Evolutionary conservation across 2,113 vertebrate species (phyloP), one percentile per base, ranked within the genome.

Genomic region (Rutilus rutilus): DNA sequence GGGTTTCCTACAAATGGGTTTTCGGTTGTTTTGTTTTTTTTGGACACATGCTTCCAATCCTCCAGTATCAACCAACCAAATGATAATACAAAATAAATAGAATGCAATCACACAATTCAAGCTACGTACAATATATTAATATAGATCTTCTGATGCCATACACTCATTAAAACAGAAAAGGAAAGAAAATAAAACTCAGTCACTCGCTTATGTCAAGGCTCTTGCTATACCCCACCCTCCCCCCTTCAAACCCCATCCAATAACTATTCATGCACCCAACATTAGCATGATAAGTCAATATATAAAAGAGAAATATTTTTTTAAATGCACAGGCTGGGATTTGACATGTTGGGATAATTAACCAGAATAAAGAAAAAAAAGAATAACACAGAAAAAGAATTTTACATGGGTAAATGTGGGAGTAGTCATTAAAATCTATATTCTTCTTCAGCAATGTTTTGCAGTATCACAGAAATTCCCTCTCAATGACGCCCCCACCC

Each of bases 111-210:
- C 94, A 94, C 93, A 93, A 92, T 93, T 94, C 94, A 95, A 95
- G 95, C 96, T 96, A 96, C 96, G 92, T 94, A 95, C 94, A 96
- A 96, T 96, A 96, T 96, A 96, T 97, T 97, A 94, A 93, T 96
- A 96, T 96, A 96, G 95, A 96, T 95, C 93, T 93, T 95, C 93
- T 95, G 93, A 94, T 92, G 90, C 94, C 94, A 95, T 93, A 96
- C 93, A 90, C 92, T 93, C 59, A 91, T 91, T 93, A 93, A 95
- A 93, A 94, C 90, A 91, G 87, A 88, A 85, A 88, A 45, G 42
- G 12, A 36, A 33, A 8, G 9, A 8, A 86, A 88, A 90, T 87
- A 90, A 84, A 88, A 21, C 83, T 91, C 91, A 94, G 91, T 93
- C 93, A 93, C 92, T 87, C 92, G 83, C 85, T 91, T 92, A 92